Evolutionary conservation across 2,888 invertebrate genomes (phyloP), one percentile per base, ranked within the genome.

Genomic region (Yponomeuta sedellus): DNA sequence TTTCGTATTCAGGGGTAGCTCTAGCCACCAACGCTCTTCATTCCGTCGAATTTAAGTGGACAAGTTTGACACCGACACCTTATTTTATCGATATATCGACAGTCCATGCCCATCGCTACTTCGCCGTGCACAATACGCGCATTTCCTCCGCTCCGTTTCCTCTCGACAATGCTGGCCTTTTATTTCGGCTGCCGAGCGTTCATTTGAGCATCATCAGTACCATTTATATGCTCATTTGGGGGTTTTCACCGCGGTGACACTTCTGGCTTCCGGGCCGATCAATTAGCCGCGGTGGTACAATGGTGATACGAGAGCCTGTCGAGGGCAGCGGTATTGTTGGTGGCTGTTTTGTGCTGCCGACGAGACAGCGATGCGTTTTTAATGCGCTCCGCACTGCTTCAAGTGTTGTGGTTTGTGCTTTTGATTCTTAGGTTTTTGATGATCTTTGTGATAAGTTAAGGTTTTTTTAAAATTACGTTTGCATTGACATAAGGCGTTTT

Each of bases 181-280:
- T 77, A 74, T 78, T 75, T 74, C 71, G 64, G 52, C 64, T 62
- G 66, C 64, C 71, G 70, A 70, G 73, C 73, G 70, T 73, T 72
- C 73, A 72, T 67, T 67, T 69, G 71, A 69, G 72, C 70, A 74
- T 74, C 74, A 72, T 75, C 75, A 62, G 78, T 76, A 69, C 71
- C 77, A 77, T 85, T 85, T 86, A 83, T 86, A 81, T 82, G 86
- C 82, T 86, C 86, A 86, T 87, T 86, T 86, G 78, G 76, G 72
- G 75, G 67, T 66, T 74, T 85, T 82, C 75, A 79, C 61, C 34
- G 74, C 78, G 77, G 82, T 78, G 86, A 86, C 87, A 86, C 86
- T 82, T 72, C 73, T 72, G 75, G 77, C 84, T 86, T 86, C 86
- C 81, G 79, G 69, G 75, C 68, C 16, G 67, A 81, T 81, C 87